These are phyloP conservation scores for Tarsius wallacei DNA, from an alignment of 2,797 vertebrate species.

Conservation along the genomic window DNA sequence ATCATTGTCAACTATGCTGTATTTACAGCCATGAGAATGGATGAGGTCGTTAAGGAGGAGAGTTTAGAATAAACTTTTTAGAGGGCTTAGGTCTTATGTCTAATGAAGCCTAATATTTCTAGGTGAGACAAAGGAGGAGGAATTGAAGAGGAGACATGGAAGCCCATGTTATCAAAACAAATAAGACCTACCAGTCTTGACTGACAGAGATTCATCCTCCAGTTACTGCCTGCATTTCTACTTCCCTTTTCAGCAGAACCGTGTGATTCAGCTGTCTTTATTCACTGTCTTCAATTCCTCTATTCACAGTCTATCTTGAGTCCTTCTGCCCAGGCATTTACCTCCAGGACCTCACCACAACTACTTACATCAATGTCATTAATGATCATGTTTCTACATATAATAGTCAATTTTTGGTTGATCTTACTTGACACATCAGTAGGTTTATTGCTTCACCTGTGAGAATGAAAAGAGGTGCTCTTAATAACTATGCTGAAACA, in stretches of 20 bases:
- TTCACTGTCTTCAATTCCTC: neutral
- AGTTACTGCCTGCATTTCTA: neutral
- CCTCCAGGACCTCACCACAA: neutral
- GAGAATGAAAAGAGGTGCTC: neutral
- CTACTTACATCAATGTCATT: neutral
- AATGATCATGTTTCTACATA: conserved; percentile 10
- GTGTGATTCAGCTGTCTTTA: neutral
- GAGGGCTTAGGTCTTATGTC: neutral
- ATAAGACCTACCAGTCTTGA: neutral
- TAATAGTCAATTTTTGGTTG: neutral
- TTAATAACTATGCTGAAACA: neutral
- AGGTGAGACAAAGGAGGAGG: neutral
- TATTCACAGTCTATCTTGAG: neutral
- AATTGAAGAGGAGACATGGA: neutral
- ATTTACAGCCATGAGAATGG: neutral
- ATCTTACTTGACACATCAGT: neutral
- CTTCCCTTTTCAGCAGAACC: neutral
- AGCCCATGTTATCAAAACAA: neutral
- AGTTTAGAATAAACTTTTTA: conserved; percentile 39
- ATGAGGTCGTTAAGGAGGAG: neutral
- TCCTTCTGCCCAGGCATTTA: neutral
- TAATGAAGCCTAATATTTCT: neutral
- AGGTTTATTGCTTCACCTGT: neutral
- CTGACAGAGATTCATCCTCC: neutral
- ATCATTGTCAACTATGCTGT: neutral